Conservation (phyloP, 2,797 vertebrate genomes). For the Cottoperca gobio region DNA sequence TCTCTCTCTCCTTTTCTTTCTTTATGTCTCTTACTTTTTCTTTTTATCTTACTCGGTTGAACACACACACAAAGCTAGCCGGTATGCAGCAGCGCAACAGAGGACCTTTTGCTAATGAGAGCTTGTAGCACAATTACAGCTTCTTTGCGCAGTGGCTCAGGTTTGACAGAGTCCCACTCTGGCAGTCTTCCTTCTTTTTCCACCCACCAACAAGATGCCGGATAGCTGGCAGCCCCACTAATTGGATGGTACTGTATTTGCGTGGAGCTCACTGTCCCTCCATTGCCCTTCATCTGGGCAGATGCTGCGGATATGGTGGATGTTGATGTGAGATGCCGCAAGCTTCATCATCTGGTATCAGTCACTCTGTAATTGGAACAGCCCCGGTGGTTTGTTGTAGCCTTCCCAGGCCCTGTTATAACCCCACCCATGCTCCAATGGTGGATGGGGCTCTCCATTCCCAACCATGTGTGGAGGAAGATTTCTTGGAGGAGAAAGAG, state of each 20-base stretch:
- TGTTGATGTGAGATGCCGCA: slow-evolving; percentile 71
- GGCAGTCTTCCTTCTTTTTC: slow-evolving; percentile 42
- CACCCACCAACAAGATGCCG: slow-evolving; percentile 56
- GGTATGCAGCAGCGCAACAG: slow-evolving; percentile 17
- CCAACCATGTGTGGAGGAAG: slow-evolving; percentile 64
- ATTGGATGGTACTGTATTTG: slow-evolving; percentile 64
- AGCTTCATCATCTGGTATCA: slow-evolving; percentile 77
- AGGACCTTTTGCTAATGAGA: slow-evolving; percentile 65
- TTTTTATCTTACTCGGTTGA: slow-evolving; percentile 21
- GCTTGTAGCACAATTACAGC: slow-evolving; percentile 55
- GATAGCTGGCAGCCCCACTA: slow-evolving; percentile 60
- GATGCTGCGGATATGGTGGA: slow-evolving; percentile 70
- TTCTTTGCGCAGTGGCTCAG: slow-evolving; percentile 63
- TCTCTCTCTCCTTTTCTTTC: slow-evolving; percentile 17
- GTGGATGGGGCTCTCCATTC: slow-evolving; percentile 53
- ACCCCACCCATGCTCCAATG: slow-evolving; percentile 70
- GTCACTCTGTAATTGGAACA: slow-evolving; percentile 78
- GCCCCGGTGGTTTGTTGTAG: slow-evolving; percentile 65
- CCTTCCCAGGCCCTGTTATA: slow-evolving; percentile 68
- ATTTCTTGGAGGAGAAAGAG: slow-evolving; percentile 35
- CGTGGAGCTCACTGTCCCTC: slow-evolving; percentile 56
- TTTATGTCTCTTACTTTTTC: slow-evolving; percentile 23
- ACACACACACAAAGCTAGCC: background rate
- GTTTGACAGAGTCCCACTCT: slow-evolving; percentile 55
- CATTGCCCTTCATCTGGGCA: slow-evolving; percentile 68